Conservation (phyloP, 2,888 invertebrate genomes). For the Metopia argyrocephala region DNA sequence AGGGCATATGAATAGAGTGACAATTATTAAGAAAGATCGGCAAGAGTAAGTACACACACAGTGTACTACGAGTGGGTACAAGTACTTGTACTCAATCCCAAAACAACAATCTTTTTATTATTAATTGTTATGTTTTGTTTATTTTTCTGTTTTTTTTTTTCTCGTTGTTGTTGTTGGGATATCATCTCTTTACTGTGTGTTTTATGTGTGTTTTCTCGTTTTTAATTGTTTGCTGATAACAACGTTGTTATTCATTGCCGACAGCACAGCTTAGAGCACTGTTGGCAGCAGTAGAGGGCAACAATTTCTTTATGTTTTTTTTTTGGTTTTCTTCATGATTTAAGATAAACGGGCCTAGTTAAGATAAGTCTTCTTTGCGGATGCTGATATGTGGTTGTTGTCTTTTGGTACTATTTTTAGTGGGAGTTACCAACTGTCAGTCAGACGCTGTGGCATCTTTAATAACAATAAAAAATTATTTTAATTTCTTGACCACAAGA, state of each 20-base stretch:
- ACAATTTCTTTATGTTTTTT: not conserved
- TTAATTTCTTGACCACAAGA: not conserved
- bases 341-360: conserved; percentile 57
- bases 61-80: conserved; percentile 6
- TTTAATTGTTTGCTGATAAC: conserved; percentile 65
- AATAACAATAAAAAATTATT: conserved; percentile 44
- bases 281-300: not conserved
- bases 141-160: not conserved
- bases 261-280: not conserved
- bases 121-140: conserved; percentile 59
- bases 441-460: conserved; percentile 63
- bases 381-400: conserved; percentile 39
- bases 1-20: not conserved
- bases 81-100: not conserved
- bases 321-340: conserved; percentile 25
- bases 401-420: conserved; percentile 34
- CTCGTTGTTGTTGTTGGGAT: conserved; percentile 14
- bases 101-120: not conserved
- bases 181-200: conserved; percentile 29
- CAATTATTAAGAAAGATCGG: not conserved
- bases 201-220: conserved; percentile 51
- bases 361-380: conserved; percentile 43
- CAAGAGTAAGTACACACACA: not conserved
- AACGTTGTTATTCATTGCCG: conserved; percentile 52
- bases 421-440: conserved; percentile 65